These are phyloP conservation scores for Cassiopea xamachana DNA, from an alignment of 30 jellyfish, hydroid and myxozoan genomes.

Conservation along the genomic window DNA sequence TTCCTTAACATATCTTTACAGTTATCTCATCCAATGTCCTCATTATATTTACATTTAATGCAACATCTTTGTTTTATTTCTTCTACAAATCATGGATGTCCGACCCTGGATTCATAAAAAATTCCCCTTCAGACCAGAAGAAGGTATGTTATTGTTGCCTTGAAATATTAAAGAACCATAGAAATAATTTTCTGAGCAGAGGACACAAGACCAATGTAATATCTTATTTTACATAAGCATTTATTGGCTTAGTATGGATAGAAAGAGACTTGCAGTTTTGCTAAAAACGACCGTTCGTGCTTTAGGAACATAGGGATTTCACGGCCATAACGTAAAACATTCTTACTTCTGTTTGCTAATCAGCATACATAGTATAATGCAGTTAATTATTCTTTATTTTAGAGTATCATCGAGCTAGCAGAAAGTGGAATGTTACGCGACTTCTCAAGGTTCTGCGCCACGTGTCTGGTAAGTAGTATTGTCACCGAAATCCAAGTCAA, in stretches of 20 bases:
- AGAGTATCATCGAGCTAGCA: constrained; percentile 87
- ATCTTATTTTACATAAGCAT: too few species aligned
- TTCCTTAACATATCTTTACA: constrained; percentile 48
- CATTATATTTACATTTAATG: constrained; percentile 61
- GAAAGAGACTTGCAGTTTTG: too few species aligned
- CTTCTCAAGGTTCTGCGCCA: constrained; percentile 90
- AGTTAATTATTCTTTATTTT: constrained; percentile 1
- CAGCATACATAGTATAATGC: neutral
- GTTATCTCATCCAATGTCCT: constrained; percentile 57
- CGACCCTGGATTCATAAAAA: constrained; percentile 89
- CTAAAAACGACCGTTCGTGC: too few species aligned
- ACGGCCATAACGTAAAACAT: too few species aligned
- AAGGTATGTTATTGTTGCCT: constrained; percentile 74
- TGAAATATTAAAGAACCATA: too few species aligned
- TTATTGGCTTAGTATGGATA: too few species aligned
- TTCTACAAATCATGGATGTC: constrained; percentile 77
- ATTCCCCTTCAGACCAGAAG: constrained; percentile 88
- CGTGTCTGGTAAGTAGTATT: constrained; percentile 81
- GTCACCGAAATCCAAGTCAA: neutral
- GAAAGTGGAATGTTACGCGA: constrained; percentile 87
- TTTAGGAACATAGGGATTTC: too few species aligned
- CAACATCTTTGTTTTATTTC: constrained; percentile 76
- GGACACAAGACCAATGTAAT: too few species aligned
- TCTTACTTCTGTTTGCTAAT: too few species aligned
- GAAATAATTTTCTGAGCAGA: too few species aligned